These are phyloP conservation scores for Micronycteris hirsuta DNA, from an alignment of 2,113 vertebrate species.

Conservation along the genomic window DNA sequence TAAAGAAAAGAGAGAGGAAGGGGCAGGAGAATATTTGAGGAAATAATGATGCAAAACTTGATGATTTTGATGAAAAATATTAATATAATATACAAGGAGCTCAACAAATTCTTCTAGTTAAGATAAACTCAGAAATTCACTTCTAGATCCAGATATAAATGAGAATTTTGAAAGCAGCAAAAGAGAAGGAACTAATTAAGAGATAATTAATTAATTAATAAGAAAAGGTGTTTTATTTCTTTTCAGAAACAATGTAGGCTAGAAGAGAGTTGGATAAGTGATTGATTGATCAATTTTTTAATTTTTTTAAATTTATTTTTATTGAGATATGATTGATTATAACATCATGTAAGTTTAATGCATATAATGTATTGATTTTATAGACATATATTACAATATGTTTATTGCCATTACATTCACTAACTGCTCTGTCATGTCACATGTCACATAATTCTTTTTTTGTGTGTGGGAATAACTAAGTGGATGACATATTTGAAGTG, in stretches of 20 bases:
- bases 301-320: background rate
- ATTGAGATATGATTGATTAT: background rate
- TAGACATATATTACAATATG: background rate
- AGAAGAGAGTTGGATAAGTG: background rate
- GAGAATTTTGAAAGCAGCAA: background rate
- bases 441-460: background rate
- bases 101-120: background rate
- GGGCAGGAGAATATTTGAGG: background rate
- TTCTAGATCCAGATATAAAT: background rate
- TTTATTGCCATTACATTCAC: background rate
- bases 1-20: background rate
- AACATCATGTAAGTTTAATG: background rate
- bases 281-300: background rate
- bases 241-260: background rate
- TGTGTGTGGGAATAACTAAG: background rate
- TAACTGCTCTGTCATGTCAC: background rate
- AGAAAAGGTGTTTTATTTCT: background rate
- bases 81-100: background rate
- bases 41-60: background rate
- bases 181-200: background rate
- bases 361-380: background rate
- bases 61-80: background rate
- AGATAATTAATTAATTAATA: background rate
- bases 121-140: background rate
- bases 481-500: background rate